Evolutionary conservation across 1,140 invertebrate species (phyloP), one percentile per base, ranked within the genome.

Genomic region (Aradophagus sp.): DNA sequence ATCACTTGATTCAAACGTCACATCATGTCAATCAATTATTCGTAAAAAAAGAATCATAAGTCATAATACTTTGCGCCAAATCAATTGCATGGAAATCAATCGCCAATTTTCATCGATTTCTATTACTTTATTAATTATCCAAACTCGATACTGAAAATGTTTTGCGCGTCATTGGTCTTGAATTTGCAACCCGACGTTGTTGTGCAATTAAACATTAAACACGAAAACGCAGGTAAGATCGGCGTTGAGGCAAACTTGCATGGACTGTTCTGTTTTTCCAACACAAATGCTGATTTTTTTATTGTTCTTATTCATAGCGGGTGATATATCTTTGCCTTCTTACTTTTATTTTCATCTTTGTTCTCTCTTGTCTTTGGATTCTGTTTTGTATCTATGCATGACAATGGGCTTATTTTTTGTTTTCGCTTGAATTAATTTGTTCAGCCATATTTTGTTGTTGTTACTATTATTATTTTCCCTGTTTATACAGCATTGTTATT

Each of bases 71-170:
- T n/a, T n/a, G n/a, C n/a, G n/a, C n/a, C n/a, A n/a, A n/a, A n/a
- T n/a, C n/a, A n/a, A n/a, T n/a, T n/a, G n/a, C n/a, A n/a, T n/a
- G n/a, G n/a, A n/a, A n/a, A n/a, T n/a, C n/a, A 58, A 45, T 36
- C 34, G 17, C 12, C 5, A 4, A 8, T 42, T 42, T n/a, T 17
- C 31, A 23, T 12, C 8, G 7, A 1, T 5, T 17, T 15, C 16
- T 17, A 16, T 1, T 19, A 12, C 17, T 19, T 5, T 29, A 16
- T 16, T 29, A 19, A 36, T 58, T 39, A 32, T 8, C 13, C 7
- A 10, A 35, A 44, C 61, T 79, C 80, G 80, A 80, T 82, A 81
- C 80, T 82, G 81, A 80, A 82, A 82, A 81, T 80, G 76, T 4
- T 78, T 65, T 50, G 19, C 16, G 38, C 27, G 17, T 39, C 35